Percentiles rank a stretch among this genome's conserved stretches.
Evolutionary conservation across 2,797 vertebrate species (phyloP).

Genomic region (Mycteria americana): DNA sequence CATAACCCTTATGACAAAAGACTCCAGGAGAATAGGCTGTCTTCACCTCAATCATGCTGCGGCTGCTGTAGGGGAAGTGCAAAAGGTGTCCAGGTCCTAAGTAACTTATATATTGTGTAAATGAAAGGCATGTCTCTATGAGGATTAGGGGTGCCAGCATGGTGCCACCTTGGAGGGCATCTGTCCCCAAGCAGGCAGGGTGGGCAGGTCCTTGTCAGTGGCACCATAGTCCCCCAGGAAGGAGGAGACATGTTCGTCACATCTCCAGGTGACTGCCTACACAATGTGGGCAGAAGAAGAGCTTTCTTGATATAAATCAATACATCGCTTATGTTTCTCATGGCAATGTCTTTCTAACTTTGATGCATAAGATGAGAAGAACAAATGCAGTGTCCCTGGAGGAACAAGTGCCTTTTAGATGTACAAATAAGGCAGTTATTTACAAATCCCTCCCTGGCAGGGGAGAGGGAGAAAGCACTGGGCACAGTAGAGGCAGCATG

Average conservation of each 20-base stretch:
- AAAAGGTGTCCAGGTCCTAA: neutral
- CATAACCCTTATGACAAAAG: neutral
- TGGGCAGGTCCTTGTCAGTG: neutral
- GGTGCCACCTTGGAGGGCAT: neutral
- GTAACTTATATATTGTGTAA: neutral
- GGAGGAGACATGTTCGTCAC: neutral
- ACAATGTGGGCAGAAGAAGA: neutral
- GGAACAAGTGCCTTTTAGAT: slow-evolving; percentile 1
- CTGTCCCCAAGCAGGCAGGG: neutral
- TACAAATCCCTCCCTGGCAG: slow-evolving; percentile 43
- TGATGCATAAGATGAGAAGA: neutral
- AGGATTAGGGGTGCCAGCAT: neutral
- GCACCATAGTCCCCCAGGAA: neutral
- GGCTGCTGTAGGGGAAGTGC: neutral
- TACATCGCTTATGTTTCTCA: fast-evolving
- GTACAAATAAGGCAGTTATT: slow-evolving; percentile 20
- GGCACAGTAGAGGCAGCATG: neutral
- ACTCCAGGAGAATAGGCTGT: neutral
- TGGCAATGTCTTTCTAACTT: neutral
- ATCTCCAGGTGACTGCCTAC: neutral
- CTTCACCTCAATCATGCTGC: neutral
- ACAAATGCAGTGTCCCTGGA: neutral
- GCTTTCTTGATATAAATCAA: neutral
- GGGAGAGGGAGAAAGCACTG: neutral
- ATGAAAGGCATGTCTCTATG: neutral